Evolutionary conservation across 2,113 vertebrate genomes (phyloP).

Genomic region (Perca fluviatilis): DNA sequence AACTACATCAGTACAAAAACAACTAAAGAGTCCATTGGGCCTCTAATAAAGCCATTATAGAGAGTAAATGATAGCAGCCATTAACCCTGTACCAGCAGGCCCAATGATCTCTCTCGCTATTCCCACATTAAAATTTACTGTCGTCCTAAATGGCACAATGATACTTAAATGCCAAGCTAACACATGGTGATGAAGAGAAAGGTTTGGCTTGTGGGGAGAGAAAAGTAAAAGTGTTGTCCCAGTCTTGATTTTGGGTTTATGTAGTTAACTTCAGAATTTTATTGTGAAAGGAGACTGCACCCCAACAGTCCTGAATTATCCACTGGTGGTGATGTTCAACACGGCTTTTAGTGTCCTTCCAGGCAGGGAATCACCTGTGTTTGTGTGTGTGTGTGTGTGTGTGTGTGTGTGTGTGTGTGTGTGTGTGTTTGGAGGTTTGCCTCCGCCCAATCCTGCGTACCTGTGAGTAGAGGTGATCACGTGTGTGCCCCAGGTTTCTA

Average conservation of each 20-base stretch:
- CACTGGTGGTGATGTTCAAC: background rate
- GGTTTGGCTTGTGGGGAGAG: background rate
- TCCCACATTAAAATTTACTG: slow-evolving; percentile 33
- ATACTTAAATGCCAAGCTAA: slow-evolving; percentile 35
- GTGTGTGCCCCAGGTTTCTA: slow-evolving; percentile 33
- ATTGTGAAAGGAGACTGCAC: background rate
- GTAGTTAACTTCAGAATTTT: background rate
- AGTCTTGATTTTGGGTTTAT: slow-evolving; percentile 10
- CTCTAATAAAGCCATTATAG: slow-evolving; percentile 31
- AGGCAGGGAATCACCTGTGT: background rate
- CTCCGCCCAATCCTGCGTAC: background rate
- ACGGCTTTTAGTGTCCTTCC: background rate
- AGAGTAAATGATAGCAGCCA: slow-evolving; percentile 12
- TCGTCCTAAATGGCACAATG: slow-evolving; percentile 13
- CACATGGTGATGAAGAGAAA: slow-evolving; percentile 2
- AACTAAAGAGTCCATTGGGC: background rate
- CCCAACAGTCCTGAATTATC: background rate
- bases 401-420: background rate
- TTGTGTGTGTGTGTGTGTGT: background rate
- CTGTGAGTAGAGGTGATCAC: slow-evolving; percentile 5
- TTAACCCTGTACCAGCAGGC: slow-evolving; percentile 29
- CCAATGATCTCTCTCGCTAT: slow-evolving; percentile 1
- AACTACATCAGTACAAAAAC: background rate
- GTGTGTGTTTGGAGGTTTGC: slow-evolving; percentile 16
- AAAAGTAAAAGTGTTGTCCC: background rate